Conservation (phyloP, 2,113 vertebrate species). For the Myrmecophaga tridactyla region DNA sequence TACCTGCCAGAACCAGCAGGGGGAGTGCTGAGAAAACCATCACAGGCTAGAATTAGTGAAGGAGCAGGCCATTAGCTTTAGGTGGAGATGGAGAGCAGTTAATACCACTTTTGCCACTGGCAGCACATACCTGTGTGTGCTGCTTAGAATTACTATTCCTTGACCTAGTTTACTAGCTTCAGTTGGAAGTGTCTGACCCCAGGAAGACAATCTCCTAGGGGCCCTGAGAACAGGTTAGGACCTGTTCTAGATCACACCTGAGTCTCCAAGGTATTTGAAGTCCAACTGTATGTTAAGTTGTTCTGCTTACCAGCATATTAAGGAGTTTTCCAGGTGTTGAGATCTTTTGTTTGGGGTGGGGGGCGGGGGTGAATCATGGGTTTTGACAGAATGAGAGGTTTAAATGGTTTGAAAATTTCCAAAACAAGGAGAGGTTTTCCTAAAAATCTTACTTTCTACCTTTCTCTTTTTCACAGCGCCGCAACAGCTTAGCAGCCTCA, state of each 20-base stretch:
- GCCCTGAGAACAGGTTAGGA: not conserved
- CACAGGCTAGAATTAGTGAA: not conserved
- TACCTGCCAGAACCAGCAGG: slow-evolving; percentile 12
- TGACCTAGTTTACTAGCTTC: not conserved
- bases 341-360: not conserved
- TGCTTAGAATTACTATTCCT: not conserved
- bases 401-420: slow-evolving; percentile 15
- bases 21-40: not conserved
- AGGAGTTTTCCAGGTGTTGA: not conserved
- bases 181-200: not conserved
- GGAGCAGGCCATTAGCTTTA: not conserved
- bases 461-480: slow-evolving; percentile 49
- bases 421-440: not conserved
- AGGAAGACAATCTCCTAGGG: not conserved
- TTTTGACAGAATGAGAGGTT: not conserved
- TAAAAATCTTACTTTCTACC: not conserved
- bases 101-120: not conserved
- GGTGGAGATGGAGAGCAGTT: not conserved
- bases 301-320: slow-evolving; percentile 1
- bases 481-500: slow-evolving; percentile 23
- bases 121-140: not conserved
- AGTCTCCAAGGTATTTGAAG: slow-evolving; percentile 23
- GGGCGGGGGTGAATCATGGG: too few relatives aligned
- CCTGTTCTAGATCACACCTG: slow-evolving; percentile 17
- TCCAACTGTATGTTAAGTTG: not conserved